Evolutionary conservation across 2,113 vertebrate species (phyloP).

Genomic region (Semicossyphus pulcher): DNA sequence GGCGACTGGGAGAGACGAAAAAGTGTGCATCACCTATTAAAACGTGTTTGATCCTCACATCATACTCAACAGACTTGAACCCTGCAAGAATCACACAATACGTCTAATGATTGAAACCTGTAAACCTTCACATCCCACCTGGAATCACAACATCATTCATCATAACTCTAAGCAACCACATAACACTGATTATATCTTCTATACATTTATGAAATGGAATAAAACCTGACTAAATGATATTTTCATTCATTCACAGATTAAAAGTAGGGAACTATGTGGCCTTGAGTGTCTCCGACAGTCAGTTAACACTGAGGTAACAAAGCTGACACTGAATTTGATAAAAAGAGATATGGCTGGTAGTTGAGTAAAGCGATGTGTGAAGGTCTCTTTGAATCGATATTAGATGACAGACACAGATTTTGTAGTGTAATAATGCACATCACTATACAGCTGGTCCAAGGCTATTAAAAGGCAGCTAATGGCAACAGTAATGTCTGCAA

Average conservation of each 20-base stretch:
- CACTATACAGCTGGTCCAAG: neutral
- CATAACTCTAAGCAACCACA: no score
- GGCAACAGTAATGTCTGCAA: neutral
- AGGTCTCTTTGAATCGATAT: conserved; percentile 4
- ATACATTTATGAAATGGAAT: neutral
- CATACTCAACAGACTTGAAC: no score
- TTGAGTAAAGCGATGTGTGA: conserved; percentile 16
- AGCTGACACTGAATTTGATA: conserved; percentile 6
- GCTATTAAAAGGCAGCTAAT: neutral
- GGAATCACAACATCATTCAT: no score
- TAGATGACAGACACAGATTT: conserved; percentile 1
- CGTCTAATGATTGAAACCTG: no score
- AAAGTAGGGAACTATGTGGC: neutral
- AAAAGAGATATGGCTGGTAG: neutral
- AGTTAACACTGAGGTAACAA: neutral
- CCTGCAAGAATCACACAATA: no score
- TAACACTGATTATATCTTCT: no score
- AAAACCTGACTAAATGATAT: neutral
- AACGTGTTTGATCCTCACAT: no score
- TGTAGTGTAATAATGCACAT: conserved; percentile 17
- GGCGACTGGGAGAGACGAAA: no score
- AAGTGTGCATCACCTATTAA: no score
- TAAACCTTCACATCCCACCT: no score
- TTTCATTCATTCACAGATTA: neutral
- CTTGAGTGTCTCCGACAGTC: neutral